Evolutionary conservation across 2,888 invertebrate genomes (phyloP), one percentile per base, ranked within the genome.

Genomic region (Volucella bombylans): DNA sequence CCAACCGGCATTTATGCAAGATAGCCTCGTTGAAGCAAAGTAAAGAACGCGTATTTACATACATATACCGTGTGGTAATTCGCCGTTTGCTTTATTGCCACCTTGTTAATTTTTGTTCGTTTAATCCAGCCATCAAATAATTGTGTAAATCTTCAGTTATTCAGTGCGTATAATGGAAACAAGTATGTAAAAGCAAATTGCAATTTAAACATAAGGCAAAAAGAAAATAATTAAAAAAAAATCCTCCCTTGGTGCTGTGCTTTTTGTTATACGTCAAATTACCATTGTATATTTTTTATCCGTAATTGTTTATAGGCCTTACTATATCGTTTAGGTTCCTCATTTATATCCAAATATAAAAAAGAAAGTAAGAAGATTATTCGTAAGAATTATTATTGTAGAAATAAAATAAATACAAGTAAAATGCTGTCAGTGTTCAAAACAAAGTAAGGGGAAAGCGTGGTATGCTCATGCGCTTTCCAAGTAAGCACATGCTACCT

Each of bases 401-500:
- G 12, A 62, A 62, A 31, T 62, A 31, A 38, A 65, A 62, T 49
- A 41, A 43, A 50, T 71, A 43, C 18, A 9, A 52, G 15, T 31
- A 38, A 23, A 68, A 52, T 68, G 61, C 65, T 79, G 52, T 68
- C 55, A 15, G 65, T 79, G 18, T 43, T 67, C 23, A 82, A 71
- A 78, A 78, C 78, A 77, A 77, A 77, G 47, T 61, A 61, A 43
- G 54, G 54, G 41, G 69, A 47, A 64, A 54, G 23, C 11, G 18
- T 9, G 14, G 39, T 64, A 55, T 61, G 61, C 55, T 71, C 79
- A 83, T 80, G 83, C 83, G 83, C 43, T 62, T 80, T 57, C 4
- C 11, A 43, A 15, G 69, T 55, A 50, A 85, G 72, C 85, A 85
- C 85, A 85, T 85, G 85, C 71, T 85, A 85, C 54, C 64, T 80